Conservation (phyloP, 2,113 vertebrate genomes). For the Bos javanicus region DNA sequence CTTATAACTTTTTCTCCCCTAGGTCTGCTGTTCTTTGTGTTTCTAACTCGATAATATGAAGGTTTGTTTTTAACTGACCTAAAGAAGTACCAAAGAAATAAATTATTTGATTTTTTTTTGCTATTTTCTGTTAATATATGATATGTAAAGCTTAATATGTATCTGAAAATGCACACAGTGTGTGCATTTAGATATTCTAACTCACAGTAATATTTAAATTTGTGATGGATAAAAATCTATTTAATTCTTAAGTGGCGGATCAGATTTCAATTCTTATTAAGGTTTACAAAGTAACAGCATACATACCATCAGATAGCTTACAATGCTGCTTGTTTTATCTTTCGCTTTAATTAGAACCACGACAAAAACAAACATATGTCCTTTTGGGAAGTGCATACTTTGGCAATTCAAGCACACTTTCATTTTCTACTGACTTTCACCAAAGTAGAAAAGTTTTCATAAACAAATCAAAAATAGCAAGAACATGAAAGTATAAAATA, state of each 20-base stretch:
- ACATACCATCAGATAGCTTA: not conserved
- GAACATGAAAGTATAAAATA: not conserved
- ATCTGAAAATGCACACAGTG: not conserved
- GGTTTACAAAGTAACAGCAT: not conserved
- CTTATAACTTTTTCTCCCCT: not conserved
- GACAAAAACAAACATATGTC: not conserved
- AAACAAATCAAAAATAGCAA: not conserved
- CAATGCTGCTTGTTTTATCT: not conserved
- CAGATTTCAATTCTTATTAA: not conserved
- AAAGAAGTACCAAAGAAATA: not conserved
- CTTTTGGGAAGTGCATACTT: not conserved
- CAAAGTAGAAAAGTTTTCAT: not conserved
- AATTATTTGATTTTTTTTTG: not conserved
- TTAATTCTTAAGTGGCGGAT: not conserved
- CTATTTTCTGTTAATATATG: not conserved
- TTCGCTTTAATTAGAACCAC: not conserved
- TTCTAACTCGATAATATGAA: not conserved
- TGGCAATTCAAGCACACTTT: not conserved
- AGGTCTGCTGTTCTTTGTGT: not conserved
- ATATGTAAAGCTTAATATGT: not conserved
- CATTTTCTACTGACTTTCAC: not conserved
- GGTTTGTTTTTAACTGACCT: slow-evolving; percentile 2
- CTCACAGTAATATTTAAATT: not conserved
- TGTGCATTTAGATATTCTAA: not conserved
- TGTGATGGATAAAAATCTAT: not conserved